Evolutionary conservation across 2,113 vertebrate genomes (phyloP).

Genomic region (Burhinus bistriatus): DNA sequence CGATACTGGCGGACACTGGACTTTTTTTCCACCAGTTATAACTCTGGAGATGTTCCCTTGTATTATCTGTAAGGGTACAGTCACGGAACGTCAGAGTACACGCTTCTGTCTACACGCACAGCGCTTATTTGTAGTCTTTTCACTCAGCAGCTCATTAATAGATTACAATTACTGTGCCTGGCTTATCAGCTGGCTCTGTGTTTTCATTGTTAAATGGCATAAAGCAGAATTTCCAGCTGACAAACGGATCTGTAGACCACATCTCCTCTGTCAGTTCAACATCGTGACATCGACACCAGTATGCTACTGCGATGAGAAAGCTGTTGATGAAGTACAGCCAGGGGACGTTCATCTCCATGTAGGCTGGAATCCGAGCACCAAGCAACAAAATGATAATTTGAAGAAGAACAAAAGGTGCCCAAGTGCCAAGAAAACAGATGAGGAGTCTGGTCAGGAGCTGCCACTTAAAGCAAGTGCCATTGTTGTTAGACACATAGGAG

Average conservation of each 20-base stretch:
- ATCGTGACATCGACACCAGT: constrained; percentile 68
- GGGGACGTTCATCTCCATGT: constrained; percentile 82
- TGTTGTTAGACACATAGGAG: constrained; percentile 1
- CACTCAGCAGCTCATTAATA: constrained; percentile 43
- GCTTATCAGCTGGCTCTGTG: constrained; percentile 49
- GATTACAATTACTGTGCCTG: constrained; percentile 30
- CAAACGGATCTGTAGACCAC: constrained; percentile 78
- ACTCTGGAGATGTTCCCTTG: neutral
- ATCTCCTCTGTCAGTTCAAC: constrained; percentile 39
- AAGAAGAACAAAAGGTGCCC: constrained; percentile 78
- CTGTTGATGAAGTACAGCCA: constrained; percentile 89
- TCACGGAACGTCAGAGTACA: neutral
- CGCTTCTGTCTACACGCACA: rapidly evolving
- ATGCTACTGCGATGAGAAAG: constrained; percentile 76
- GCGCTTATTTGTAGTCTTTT: neutral
- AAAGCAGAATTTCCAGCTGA: constrained; percentile 84
- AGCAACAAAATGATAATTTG: constrained; percentile 68
- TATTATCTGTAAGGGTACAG: rapidly evolving
- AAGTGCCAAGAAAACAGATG: constrained; percentile 78
- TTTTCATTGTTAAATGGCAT: constrained; percentile 51
- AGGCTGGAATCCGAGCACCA: constrained; percentile 74
- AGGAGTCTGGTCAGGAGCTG: constrained; percentile 67
- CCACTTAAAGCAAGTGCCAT: neutral
- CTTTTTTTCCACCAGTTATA: neutral
- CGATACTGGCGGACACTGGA: rapidly evolving